Evolutionary conservation across 1,140 invertebrate species (phyloP), one percentile per base, ranked within the genome.

Genomic region (Trichonephila clavipes): DNA sequence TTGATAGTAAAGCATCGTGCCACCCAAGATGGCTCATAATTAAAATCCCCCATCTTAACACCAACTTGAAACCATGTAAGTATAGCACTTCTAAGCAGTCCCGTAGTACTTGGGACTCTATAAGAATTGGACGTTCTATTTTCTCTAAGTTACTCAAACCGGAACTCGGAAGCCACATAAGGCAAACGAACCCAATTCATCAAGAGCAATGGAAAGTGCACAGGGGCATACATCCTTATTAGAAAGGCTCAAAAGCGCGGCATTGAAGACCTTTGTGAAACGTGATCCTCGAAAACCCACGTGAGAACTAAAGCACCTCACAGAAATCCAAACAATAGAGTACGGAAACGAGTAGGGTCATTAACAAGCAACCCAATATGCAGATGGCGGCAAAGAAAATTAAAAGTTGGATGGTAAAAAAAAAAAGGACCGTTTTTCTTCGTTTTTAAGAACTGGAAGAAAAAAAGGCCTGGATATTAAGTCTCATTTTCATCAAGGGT

Each of bases 101-200:
- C 51, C 10, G 51, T 51, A 12, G 7, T 51, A 51, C 51, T 51
- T 51, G 5, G 51, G 51, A 51, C 7, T 0, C 4, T 51, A 40
- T 40, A 51, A 51, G 51, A 12, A 51, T 51, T 1, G 5, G 51
- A 51, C 4, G 51, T 51, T 51, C 51, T 51, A 7, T 51, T 51
- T 51, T 51, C 51, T 51, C 51, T 12, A 51, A 51, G 51, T 7
- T 51, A 10, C 51, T 51, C 51, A 51, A 77, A 77, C 72, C 72
- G 82, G 82, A 83, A 83, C 82, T 83, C 44, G 82, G 82, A 83
- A 83, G 82, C 51, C 82, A n/a, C 82, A 83, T 18, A 83, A 83
- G 82, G 7, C 44, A 51, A 58, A n/a, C 51, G 10, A 83, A 83
- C 82, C 51, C 82, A 51, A 58, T 83, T 51, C 51, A 51, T 58